A percentile compares a stretch with the other conserved stretches of the same genome.
Conservation (phyloP, 2,888 invertebrate genomes). For the Pocota personata region DNA sequence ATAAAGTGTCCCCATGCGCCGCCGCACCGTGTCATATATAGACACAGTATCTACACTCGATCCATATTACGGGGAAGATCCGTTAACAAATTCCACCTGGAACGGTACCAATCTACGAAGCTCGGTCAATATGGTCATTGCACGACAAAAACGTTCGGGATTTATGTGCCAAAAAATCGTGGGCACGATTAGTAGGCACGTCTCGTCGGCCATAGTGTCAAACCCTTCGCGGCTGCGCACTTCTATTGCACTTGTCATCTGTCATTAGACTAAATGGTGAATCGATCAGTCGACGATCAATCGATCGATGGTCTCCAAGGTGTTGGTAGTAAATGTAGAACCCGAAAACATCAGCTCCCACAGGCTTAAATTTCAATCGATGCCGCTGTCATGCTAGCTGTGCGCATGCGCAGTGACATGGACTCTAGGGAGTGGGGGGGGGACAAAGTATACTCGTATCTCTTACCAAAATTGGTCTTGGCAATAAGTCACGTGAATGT, state of each 20-base stretch:
- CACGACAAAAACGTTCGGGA: constrained; percentile 45
- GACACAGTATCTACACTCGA: too few species aligned
- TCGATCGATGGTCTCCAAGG: constrained; percentile 52
- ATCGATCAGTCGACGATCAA: constrained; percentile 71
- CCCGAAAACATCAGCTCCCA: constrained; percentile 34
- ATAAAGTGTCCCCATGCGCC: constrained; percentile 42
- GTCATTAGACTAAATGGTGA: constrained; percentile 68
- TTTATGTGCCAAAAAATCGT: constrained; percentile 69
- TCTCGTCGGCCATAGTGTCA: constrained; percentile 22
- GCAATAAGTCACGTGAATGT: constrained; percentile 73
- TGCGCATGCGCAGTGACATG: constrained; percentile 56
- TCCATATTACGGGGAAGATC: constrained; percentile 63
- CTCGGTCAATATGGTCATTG: constrained; percentile 63
- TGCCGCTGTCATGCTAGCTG: constrained; percentile 54
- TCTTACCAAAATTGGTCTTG: constrained; percentile 70
- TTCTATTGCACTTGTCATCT: constrained; percentile 69
- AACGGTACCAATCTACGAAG: constrained; percentile 52
- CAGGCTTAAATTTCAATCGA: constrained; percentile 58
- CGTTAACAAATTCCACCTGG: constrained; percentile 71
- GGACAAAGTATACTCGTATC: constrained; percentile 35
- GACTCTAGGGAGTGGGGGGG: constrained; percentile 27
- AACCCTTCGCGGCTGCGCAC: constrained; percentile 51
- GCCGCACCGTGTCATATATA: constrained; percentile 18
- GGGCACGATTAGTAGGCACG: constrained; percentile 59
- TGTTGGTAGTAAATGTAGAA: constrained; percentile 30